Percentiles rank a stretch among this genome's conserved stretches.
Conservation (phyloP, 2,113 vertebrate species). For the Zingel zingel region DNA sequence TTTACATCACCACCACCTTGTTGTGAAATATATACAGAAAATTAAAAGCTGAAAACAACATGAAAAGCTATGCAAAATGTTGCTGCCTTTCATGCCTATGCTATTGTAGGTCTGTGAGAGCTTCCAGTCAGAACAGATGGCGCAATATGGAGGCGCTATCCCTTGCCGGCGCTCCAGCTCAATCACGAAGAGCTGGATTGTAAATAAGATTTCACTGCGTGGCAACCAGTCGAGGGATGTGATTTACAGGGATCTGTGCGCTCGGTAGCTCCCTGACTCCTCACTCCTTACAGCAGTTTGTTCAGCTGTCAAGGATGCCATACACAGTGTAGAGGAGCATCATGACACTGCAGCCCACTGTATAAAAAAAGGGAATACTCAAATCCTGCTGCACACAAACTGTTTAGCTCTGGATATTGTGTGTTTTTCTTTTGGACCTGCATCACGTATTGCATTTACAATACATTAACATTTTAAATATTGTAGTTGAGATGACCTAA, state of each 20-base stretch:
- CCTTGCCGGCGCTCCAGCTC: conserved; percentile 34
- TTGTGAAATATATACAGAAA: conserved; percentile 10
- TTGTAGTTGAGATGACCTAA: neutral
- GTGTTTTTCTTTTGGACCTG: neutral
- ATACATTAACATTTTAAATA: neutral
- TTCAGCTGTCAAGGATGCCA: conserved; percentile 69
- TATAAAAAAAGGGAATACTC: conserved; percentile 13
- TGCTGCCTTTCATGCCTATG: conserved; percentile 4
- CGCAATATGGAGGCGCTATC: conserved; percentile 42
- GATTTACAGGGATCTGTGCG: conserved; percentile 64
- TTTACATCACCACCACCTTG: conserved; percentile 10
- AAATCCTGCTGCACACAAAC: conserved; percentile 22
- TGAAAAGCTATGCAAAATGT: conserved; percentile 1
- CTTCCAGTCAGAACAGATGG: conserved; percentile 65
- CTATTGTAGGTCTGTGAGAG: conserved; percentile 25
- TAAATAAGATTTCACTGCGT: conserved; percentile 59
- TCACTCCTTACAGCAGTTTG: conserved; percentile 63
- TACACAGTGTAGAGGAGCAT: conserved; percentile 32
- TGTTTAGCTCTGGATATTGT: neutral
- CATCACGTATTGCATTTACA: neutral
- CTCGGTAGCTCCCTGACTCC: conserved; percentile 35
- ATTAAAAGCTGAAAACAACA: neutral
- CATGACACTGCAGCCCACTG: conserved; percentile 41
- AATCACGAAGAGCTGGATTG: conserved; percentile 49
- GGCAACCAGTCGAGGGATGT: conserved; percentile 61